Evolutionary conservation across 2,113 vertebrate genomes (phyloP).

Genomic region (Epinephelus lanceolatus): DNA sequence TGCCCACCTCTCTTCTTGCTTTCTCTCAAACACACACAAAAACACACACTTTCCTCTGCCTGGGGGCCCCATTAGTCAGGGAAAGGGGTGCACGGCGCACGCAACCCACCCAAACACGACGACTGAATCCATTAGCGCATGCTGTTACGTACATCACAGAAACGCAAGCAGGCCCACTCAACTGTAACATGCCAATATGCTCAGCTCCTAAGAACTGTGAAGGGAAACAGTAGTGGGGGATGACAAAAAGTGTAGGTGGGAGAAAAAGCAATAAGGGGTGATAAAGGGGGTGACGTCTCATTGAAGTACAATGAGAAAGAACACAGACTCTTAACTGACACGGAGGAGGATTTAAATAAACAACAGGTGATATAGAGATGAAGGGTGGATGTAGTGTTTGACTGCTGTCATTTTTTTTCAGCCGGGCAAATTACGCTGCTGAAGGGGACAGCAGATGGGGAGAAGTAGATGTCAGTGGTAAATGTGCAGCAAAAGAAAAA

Average conservation of each 20-base stretch:
- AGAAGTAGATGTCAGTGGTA: conserved; percentile 54
- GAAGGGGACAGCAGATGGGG: conserved; percentile 25
- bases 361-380: conserved; percentile 55
- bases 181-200: conserved; percentile 87
- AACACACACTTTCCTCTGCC: conserved; percentile 49
- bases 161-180: conserved; percentile 83
- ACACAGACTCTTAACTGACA: conserved; percentile 14
- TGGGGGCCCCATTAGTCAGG: conserved; percentile 87
- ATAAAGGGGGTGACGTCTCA: conserved; percentile 7
- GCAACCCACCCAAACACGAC: conserved; percentile 80
- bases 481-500: conserved; percentile 59
- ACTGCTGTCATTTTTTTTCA: conserved; percentile 31
- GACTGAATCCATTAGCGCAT: conserved; percentile 89
- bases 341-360: conserved; percentile 45
- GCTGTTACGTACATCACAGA: conserved; percentile 86
- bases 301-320: not conserved
- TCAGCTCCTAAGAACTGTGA: conserved; percentile 71
- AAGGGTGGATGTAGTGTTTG: conserved; percentile 27
- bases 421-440: conserved; percentile 6
- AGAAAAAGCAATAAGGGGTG: not conserved
- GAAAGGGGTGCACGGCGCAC: conserved; percentile 79
- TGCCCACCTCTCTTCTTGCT: conserved; percentile 5
- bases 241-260: conserved; percentile 7
- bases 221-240: conserved; percentile 41
- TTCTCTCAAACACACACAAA: conserved; percentile 26